Evolutionary conservation across 2,797 vertebrate genomes (phyloP), one percentile per base, ranked within the genome.

Genomic region (Cynodonichthys magdalenae): DNA sequence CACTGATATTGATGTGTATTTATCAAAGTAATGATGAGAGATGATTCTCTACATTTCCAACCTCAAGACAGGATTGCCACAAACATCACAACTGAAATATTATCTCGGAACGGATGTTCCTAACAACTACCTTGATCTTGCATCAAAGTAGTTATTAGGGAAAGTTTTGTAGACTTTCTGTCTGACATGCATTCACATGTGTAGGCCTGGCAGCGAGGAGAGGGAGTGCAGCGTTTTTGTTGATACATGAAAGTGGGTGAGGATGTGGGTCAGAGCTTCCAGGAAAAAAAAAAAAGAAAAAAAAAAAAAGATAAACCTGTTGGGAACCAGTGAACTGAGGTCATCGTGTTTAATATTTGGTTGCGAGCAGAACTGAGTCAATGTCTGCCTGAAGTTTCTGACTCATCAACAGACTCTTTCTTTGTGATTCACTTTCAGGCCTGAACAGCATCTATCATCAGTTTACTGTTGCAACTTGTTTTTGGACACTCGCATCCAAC

Each of bases 361-460:
- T 69, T 65, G 44, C 17, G 60, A 52, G 18, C 59, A 24, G 28
- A 4, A 17, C 17, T 63, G 36, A 59, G 42, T 63, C 24, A 47
- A 69, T 54, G 54, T 59, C 45, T 47, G 47, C 28, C 31, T 53
- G 10, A 58, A 39, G 62, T 52, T 28, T 57, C 17, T 48, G 57
- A 59, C 53, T 81, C 66, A 66, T 60, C 45, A 59, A 49, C 57
- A 68, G 67, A 61, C 53, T 36, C 45, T 46, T 44, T 34, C 24
- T 31, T 41, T 42, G 50, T 59, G 61, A 73, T 45, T 45, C 53
- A 57, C 6, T 62, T 49, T 34, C 31, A 69, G 49, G 47, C 3
- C 52, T 53, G 15, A 47, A 47, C 17, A 4, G 39, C 63, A 57
- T 56, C 34, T 54, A 63, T 46, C 27, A 41, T 67, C 12, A 27